Percentiles rank a stretch among this genome's conserved stretches.
Conservation (phyloP, 2,113 vertebrate genomes). For the Syngnathus typhle region DNA sequence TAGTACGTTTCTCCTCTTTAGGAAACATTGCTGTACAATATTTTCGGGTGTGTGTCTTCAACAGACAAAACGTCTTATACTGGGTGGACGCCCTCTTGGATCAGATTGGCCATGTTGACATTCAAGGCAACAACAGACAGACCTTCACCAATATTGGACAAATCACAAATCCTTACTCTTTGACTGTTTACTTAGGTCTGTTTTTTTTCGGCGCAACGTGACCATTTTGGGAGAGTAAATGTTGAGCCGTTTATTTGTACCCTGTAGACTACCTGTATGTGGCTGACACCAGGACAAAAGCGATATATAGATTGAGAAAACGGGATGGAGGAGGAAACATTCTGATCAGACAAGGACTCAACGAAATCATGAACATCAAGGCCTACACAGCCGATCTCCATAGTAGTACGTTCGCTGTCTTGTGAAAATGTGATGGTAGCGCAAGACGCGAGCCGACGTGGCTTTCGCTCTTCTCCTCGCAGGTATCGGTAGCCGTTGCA, state of each 20-base stretch:
- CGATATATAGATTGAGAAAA: conserved; percentile 61
- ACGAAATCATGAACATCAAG: conserved; percentile 57
- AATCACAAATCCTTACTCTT: conserved; percentile 63
- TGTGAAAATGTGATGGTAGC: background rate
- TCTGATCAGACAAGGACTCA: conserved; percentile 61
- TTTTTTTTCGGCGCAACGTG: background rate
- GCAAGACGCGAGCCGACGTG: background rate
- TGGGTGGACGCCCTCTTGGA: conserved; percentile 64
- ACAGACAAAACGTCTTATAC: conserved; percentile 60
- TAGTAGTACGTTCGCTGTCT: conserved; percentile 43
- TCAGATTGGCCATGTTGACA: conserved; percentile 51
- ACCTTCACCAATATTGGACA: conserved; percentile 61
- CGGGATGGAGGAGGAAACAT: conserved; percentile 57
- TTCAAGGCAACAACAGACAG: conserved; percentile 54
- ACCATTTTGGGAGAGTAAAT: background rate
- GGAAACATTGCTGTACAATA: background rate
- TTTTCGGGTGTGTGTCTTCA: conserved; percentile 3
- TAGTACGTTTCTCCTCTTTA: background rate
- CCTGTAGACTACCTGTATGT: conserved; percentile 61
- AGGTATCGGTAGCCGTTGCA: conserved; percentile 49
- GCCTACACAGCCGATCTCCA: conserved; percentile 60
- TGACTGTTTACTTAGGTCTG: conserved; percentile 61
- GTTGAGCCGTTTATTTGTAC: conserved; percentile 7
- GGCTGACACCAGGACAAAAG: conserved; percentile 57
- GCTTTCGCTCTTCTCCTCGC: background rate